These are phyloP conservation scores for Marronus borbonicus DNA, from an alignment of 2,888 invertebrate genomes.

Conservation along the genomic window DNA sequence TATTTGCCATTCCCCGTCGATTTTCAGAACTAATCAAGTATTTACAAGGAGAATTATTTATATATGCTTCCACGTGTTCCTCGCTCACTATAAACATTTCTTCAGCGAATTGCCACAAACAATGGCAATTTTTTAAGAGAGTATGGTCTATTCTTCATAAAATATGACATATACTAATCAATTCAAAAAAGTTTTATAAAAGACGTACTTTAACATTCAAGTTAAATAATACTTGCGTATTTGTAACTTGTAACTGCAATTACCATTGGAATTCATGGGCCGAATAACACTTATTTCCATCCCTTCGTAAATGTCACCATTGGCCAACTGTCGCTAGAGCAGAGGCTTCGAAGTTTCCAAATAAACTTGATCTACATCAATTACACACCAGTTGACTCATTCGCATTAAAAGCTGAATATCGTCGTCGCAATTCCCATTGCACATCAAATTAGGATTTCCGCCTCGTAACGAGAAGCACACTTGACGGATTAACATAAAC, in stretches of 20 bases:
- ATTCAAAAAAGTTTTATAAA: too few species aligned
- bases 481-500: conserved; percentile 43
- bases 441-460: conserved; percentile 46
- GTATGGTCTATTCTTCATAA: too few species aligned
- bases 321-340: conserved; percentile 27
- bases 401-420: conserved; percentile 40
- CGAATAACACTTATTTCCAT: conserved; percentile 34
- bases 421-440: conserved; percentile 37
- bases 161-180: too few species aligned
- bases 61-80: too few species aligned
- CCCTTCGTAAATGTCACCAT: conserved; percentile 18
- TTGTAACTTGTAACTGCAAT: background rate
- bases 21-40: too few species aligned
- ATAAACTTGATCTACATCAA: conserved; percentile 47
- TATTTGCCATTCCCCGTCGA: too few species aligned
- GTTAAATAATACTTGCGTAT: too few species aligned
- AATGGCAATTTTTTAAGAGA: too few species aligned
- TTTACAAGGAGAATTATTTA: too few species aligned
- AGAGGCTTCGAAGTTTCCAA: conserved; percentile 9
- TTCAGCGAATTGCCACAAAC: too few species aligned
- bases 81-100: too few species aligned
- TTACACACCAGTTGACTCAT: conserved; percentile 45
- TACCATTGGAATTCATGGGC: conserved; percentile 26
- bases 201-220: too few species aligned
- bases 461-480: conserved; percentile 35